A percentile compares a stretch with the other conserved stretches of the same genome.
Conservation (phyloP, 2,888 invertebrate genomes). For the Cylloceria caligata region DNA sequence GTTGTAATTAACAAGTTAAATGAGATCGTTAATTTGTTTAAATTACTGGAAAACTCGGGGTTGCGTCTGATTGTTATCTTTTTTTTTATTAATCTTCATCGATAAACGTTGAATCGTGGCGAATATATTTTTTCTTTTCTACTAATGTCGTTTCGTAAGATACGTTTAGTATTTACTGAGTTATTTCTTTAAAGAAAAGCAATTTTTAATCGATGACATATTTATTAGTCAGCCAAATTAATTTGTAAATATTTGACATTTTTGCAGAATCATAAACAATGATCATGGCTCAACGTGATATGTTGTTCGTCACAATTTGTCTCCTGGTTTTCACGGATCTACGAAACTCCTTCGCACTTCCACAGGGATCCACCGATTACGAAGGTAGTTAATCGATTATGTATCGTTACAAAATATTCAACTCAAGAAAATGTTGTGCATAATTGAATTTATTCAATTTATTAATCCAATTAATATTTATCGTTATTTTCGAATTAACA, state of each 20-base stretch:
- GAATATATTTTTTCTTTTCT: too few relatives aligned
- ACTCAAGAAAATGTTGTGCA: too few relatives aligned
- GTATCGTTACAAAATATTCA: too few relatives aligned
- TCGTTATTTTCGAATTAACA: too few relatives aligned
- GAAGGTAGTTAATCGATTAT: conserved; percentile 75
- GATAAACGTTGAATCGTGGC: neutral
- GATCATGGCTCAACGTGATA: conserved; percentile 36
- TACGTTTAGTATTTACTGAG: neutral
- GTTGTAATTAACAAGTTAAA: too few relatives aligned
- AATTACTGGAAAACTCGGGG: neutral
- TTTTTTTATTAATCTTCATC: conserved; percentile 8
- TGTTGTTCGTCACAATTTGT: conserved; percentile 61
- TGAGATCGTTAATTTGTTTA: neutral
- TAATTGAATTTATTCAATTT: too few relatives aligned
- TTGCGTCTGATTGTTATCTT: neutral
- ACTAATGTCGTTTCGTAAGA: neutral
- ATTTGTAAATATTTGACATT: neutral
- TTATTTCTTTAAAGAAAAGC: neutral
- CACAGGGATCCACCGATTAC: conserved; percentile 72
- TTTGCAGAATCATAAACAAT: conserved; percentile 58
- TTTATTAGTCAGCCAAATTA: neutral
- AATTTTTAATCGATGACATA: neutral
- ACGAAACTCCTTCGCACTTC: conserved; percentile 63
- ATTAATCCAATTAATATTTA: too few relatives aligned
- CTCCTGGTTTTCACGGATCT: conserved; percentile 56